Conservation (phyloP, 1,140 invertebrate species). For the Cyrtorhinus lividipennis region DNA sequence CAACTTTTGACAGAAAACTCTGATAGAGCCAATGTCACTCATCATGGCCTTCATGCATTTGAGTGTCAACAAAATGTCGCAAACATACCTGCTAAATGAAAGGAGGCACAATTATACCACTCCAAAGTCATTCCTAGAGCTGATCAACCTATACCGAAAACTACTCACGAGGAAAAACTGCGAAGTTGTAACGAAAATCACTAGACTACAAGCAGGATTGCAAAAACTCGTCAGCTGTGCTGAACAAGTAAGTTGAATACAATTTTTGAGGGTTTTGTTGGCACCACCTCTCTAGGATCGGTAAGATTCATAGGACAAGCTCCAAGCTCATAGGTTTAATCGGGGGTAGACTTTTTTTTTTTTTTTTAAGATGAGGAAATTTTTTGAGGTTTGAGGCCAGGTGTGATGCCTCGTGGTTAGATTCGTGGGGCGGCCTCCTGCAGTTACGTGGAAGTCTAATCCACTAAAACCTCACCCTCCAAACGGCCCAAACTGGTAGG, state of each 20-base stretch:
- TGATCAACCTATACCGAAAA: slow-evolving; percentile 76
- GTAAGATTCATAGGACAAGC: too few relatives aligned
- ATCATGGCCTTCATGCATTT: slow-evolving; percentile 87
- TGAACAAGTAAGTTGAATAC: slow-evolving; percentile 53
- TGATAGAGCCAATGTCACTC: slow-evolving; percentile 50
- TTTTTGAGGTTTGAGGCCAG: too few relatives aligned
- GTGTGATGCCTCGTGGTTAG: too few relatives aligned
- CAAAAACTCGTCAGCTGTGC: slow-evolving; percentile 71
- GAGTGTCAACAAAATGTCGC: slow-evolving; percentile 74
- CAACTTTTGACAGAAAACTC: slow-evolving; percentile 32
- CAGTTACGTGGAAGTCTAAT: too few relatives aligned
- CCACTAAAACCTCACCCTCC: too few relatives aligned
- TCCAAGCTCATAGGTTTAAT: too few relatives aligned
- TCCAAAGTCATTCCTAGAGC: slow-evolving; percentile 90
- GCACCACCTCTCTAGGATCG: too few relatives aligned
- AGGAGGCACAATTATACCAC: slow-evolving; percentile 91
- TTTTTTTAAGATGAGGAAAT: too few relatives aligned
- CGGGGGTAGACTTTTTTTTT: too few relatives aligned
- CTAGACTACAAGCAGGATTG: slow-evolving; percentile 70
- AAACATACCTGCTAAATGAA: slow-evolving; percentile 68
- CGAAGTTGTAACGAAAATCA: slow-evolving; percentile 65
- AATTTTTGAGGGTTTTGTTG: too few relatives aligned
- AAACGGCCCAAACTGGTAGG: too few relatives aligned
- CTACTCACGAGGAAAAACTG: slow-evolving; percentile 59
- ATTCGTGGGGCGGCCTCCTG: too few relatives aligned